Evolutionary conservation across 30 jellyfish, hydroid and myxozoan species (phyloP).

Genomic region (Rhopilema esculentum): DNA sequence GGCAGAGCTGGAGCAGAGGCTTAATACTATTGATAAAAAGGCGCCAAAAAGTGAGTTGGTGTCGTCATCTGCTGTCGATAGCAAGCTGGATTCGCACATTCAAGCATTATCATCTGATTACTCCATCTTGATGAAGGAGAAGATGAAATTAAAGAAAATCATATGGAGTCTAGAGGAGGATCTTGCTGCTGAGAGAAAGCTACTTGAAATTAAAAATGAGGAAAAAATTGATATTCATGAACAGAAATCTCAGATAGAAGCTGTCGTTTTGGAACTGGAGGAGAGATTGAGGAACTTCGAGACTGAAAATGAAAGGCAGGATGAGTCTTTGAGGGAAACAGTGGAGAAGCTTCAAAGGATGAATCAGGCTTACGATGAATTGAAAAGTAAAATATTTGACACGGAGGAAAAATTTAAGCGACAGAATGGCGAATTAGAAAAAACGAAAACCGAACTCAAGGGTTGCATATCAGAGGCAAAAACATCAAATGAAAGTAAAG

Average conservation of each 20-base stretch:
- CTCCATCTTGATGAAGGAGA: conserved; percentile 34
- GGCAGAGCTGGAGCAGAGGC: conserved; percentile 13
- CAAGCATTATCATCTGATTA: conserved; percentile 31
- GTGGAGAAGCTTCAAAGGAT: conserved; percentile 21
- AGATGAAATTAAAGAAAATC: conserved; percentile 9
- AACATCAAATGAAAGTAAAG: background rate
- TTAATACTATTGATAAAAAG: background rate
- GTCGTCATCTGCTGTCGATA: background rate
- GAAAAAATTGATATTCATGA: conserved; percentile 11
- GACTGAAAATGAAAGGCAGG: conserved; percentile 2
- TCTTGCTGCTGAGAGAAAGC: conserved; percentile 35
- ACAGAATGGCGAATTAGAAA: conserved; percentile 33
- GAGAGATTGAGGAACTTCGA: conserved; percentile 23
- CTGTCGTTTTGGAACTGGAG: conserved; percentile 21
- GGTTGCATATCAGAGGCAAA: background rate
- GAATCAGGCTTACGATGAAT: background rate
- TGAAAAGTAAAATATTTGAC: conserved; percentile 1
- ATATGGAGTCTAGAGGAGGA: conserved; percentile 61
- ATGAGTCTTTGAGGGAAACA: background rate
- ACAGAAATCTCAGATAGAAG: conserved; percentile 24
- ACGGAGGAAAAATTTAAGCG: conserved; percentile 6
- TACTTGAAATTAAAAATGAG: background rate
- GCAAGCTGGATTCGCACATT: conserved; percentile 2
- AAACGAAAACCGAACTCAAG: conserved; percentile 24
- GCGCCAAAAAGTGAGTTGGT: background rate